phyloP scores from a whole-genome alignment of 1,140 invertebrate genomes.

The Rhyacophila brunnea region DNA sequence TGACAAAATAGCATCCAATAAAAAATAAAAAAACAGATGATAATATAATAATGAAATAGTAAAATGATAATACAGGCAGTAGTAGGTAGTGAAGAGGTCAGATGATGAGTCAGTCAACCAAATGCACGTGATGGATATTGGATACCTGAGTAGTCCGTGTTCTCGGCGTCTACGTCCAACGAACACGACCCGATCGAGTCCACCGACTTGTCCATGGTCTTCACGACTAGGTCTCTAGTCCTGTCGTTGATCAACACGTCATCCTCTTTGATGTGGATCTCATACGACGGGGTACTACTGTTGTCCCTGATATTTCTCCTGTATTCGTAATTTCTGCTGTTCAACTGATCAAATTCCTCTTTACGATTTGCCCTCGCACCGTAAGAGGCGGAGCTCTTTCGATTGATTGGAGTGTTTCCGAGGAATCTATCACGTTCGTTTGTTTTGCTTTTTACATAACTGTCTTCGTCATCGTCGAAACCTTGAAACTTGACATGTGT shows the following conservation, averaged over 20 bases:
- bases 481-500: background rate
- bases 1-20: no score
- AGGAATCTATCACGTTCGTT: constrained; percentile 3
- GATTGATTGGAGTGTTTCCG: background rate
- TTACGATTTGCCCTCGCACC: background rate
- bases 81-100: constrained; percentile 6
- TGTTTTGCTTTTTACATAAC: background rate
- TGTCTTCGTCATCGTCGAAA: background rate
- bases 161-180: constrained; percentile 74
- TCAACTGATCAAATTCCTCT: background rate
- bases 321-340: background rate
- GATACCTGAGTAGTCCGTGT: constrained; percentile 77
- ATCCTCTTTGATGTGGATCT: constrained; percentile 48
- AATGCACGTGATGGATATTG: constrained; percentile 22
- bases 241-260: constrained; percentile 46
- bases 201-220: constrained; percentile 66
- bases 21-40: no score
- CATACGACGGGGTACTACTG: constrained; percentile 38
- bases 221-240: constrained; percentile 47
- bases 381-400: background rate
- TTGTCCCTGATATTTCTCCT: background rate
- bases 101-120: constrained; percentile 5
- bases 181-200: constrained; percentile 80
- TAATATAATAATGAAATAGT: no score
- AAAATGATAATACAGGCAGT: no score